phyloP scores from a whole-genome alignment of 2,797 vertebrate species.

The Selene dorsalis region DNA sequence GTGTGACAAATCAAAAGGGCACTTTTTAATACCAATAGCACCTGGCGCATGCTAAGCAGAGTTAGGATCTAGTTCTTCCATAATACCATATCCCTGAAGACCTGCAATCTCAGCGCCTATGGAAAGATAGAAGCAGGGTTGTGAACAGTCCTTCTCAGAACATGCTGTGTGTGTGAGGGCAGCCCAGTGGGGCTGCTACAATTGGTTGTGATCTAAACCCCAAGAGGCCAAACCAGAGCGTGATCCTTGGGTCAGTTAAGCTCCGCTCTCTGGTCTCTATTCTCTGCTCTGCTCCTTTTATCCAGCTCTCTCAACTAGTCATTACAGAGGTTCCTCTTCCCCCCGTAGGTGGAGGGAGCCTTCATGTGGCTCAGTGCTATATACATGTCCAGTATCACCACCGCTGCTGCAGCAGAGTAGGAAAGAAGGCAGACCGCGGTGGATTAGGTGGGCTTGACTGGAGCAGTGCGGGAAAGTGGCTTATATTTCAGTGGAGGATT shows the following conservation, averaged over 20 bases:
- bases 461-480: slow-evolving; percentile 40
- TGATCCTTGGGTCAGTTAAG: slow-evolving; percentile 73
- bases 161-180: slow-evolving; percentile 47
- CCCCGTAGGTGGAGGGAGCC: slow-evolving; percentile 64
- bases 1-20: slow-evolving; percentile 51
- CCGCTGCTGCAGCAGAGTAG: slow-evolving; percentile 29
- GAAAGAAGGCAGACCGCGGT: slow-evolving; percentile 30
- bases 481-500: slow-evolving; percentile 50
- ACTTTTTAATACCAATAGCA: slow-evolving; percentile 40
- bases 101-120: slow-evolving; percentile 21
- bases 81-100: slow-evolving; percentile 26
- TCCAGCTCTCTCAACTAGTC: slow-evolving; percentile 73
- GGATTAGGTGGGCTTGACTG: slow-evolving; percentile 62
- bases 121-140: slow-evolving; percentile 32
- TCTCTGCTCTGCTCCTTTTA: slow-evolving; percentile 67
- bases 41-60: slow-evolving; percentile 29
- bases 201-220: slow-evolving; percentile 81
- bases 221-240: slow-evolving; percentile 65
- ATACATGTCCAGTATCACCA: slow-evolving; percentile 43
- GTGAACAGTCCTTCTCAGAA: slow-evolving; percentile 50
- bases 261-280: slow-evolving; percentile 49
- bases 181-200: slow-evolving; percentile 58
- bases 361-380: slow-evolving; percentile 48
- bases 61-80: slow-evolving; percentile 40
- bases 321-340: slow-evolving; percentile 73